Percentiles rank a stretch among this genome's conserved stretches.
Evolutionary conservation across 1,140 invertebrate species (phyloP).

Genomic region (Trichoplusia ni): DNA sequence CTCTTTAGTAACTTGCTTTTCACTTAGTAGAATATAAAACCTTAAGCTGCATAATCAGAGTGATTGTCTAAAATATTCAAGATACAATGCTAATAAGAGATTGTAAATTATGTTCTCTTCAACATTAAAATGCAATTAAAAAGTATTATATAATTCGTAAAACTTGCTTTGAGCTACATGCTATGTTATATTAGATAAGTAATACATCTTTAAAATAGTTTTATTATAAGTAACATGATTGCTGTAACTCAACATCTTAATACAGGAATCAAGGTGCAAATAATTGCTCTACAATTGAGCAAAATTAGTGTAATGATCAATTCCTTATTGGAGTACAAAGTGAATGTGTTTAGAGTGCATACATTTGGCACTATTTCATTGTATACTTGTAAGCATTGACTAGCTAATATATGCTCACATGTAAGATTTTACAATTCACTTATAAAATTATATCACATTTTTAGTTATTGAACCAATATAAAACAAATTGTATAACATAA

Average conservation of each 20-base stretch:
- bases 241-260: conserved; percentile 24
- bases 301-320: conserved; percentile 41
- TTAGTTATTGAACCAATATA: conserved; percentile 47
- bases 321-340: conserved; percentile 38
- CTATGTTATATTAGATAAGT: conserved; percentile 6
- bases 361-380: conserved; percentile 60
- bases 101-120: conserved; percentile 11
- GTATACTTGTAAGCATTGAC: conserved; percentile 53
- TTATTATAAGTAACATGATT: conserved; percentile 21
- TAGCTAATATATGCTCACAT: conserved; percentile 51
- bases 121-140: conserved; percentile 20
- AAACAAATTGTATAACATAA: conserved; percentile 42
- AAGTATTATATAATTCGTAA: conserved; percentile 17
- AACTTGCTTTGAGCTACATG: conserved; percentile 28
- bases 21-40: background rate
- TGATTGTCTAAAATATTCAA: conserved; percentile 13
- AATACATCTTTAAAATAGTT: conserved; percentile 19
- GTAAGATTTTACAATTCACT: conserved; percentile 40
- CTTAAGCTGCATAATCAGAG: background rate
- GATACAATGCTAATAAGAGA: conserved; percentile 2
- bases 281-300: conserved; percentile 36
- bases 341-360: conserved; percentile 54
- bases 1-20: background rate
- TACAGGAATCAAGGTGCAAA: conserved; percentile 32
- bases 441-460: conserved; percentile 69